Evolutionary conservation across 2,113 vertebrate genomes (phyloP), one percentile per base, ranked within the genome.

Genomic region (Seriola dumerili): DNA sequence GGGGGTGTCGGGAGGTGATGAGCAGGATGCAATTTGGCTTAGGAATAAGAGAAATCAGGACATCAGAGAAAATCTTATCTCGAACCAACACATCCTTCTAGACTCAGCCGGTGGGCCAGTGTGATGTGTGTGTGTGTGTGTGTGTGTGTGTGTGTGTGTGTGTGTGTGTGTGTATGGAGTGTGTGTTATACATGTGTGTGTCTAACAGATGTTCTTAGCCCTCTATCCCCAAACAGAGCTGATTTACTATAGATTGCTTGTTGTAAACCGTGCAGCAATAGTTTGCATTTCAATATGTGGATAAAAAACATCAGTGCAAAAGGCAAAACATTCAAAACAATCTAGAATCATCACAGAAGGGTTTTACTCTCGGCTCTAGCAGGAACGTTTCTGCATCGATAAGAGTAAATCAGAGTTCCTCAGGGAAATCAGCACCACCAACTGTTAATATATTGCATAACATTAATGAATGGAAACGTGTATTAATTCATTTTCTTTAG

Each of bases 1-100:
- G 40, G 40, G 10, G 40, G 40, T 8, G 2, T 42, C 40, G 1
- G 40, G 40, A 10, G 40, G 64, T 72, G 55, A 55, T 70, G 36
- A 68, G 80, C 52, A 40, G 44, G 69, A 59, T 63, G 70, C 78
- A 64, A 70, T 87, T 88, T 84, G 81, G 85, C 63, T 82, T 42
- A 84, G 73, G 73, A 83, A 80, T 62, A 50, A 86, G 55, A 78
- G 57, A 85, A 89, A 87, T 90, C 76, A 85, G 85, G 84, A 85
- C 87, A 92, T 92, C 88, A 91, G 78, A 87, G 83, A 23, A 88
- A 88, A 91, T 92, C 88, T 89, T 91, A 92, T 93, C 92, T 90
- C 76, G 29, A 52, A 66, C 83, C 83, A 91, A 88, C 91, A 92
- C 85, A 89, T 78, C 54, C 80, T 86, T 82, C 84, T 62, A 72